phyloP scores from a whole-genome alignment of 2,113 vertebrate species.

The Variabilichromis moorii region DNA sequence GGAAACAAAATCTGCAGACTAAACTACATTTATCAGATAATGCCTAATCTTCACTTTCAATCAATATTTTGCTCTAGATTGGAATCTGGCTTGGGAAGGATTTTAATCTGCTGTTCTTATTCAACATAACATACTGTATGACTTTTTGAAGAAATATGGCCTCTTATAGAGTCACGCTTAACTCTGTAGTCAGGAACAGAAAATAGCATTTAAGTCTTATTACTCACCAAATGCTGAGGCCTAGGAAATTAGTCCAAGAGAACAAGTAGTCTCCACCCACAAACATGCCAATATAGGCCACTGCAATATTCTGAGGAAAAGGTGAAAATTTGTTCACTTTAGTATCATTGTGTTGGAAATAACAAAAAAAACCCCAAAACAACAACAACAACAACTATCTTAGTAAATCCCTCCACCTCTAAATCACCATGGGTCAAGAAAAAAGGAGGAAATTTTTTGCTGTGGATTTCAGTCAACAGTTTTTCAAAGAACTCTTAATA shows the following conservation, averaged over 20 bases:
- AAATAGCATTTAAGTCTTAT: background rate
- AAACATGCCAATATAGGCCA: constrained; percentile 87
- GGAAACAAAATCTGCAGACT: background rate
- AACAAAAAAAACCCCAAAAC: background rate
- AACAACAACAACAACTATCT: background rate
- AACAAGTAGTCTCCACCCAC: constrained; percentile 89
- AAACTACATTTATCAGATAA: background rate
- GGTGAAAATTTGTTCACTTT: background rate
- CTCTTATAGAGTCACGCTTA: background rate
- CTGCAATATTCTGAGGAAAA: constrained; percentile 80
- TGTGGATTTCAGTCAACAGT: background rate
- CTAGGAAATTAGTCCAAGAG: constrained; percentile 84
- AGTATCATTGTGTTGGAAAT: background rate
- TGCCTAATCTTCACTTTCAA: background rate
- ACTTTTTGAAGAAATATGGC: background rate
- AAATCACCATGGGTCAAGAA: background rate
- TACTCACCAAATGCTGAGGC: constrained; percentile 89
- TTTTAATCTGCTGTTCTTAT: background rate
- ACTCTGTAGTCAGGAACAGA: background rate
- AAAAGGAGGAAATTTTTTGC: background rate
- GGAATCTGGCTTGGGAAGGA: background rate
- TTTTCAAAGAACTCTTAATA: background rate
- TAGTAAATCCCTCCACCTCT: background rate
- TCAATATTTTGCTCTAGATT: background rate
- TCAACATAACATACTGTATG: background rate